These are phyloP conservation scores for Mythimna impura DNA, from an alignment of 2,888 invertebrate genomes.

Conservation along the genomic window DNA sequence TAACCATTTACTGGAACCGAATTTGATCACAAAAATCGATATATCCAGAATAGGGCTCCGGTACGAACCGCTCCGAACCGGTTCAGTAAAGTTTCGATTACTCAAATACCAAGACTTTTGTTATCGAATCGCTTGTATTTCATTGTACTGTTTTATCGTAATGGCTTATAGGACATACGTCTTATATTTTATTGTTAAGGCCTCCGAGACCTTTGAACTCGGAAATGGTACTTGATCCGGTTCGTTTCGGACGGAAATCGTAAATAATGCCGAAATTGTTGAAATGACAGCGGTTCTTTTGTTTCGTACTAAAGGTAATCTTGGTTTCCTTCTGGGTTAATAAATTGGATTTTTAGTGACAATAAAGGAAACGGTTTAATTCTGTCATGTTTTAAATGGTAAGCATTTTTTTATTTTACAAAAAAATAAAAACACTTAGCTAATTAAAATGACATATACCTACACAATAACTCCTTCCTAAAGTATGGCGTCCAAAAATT, in stretches of 20 bases:
- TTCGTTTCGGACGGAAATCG: conserved; percentile 17
- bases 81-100: conserved; percentile 67
- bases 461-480: too few relatives aligned
- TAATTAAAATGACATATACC: too few relatives aligned
- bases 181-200: conserved; percentile 58
- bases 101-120: conserved; percentile 68
- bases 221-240: conserved; percentile 40
- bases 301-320: conserved; percentile 15
- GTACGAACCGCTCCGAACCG: conserved; percentile 50
- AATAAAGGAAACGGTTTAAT: not conserved
- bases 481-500: too few relatives aligned
- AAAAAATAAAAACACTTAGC: too few relatives aligned
- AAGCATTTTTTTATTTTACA: not conserved
- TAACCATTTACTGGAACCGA: conserved; percentile 1
- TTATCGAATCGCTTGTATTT: conserved; percentile 65
- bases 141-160: conserved; percentile 67
- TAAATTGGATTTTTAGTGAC: not conserved
- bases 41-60: conserved; percentile 47
- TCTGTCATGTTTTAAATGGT: not conserved
- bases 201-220: conserved; percentile 44
- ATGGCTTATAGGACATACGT: conserved; percentile 56
- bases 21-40: conserved; percentile 33
- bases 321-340: conserved; percentile 12
- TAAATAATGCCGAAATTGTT: conserved; percentile 42
- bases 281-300: conserved; percentile 20